phyloP scores from a whole-genome alignment of 2,888 invertebrate species.

The Pegoplata infirma region DNA sequence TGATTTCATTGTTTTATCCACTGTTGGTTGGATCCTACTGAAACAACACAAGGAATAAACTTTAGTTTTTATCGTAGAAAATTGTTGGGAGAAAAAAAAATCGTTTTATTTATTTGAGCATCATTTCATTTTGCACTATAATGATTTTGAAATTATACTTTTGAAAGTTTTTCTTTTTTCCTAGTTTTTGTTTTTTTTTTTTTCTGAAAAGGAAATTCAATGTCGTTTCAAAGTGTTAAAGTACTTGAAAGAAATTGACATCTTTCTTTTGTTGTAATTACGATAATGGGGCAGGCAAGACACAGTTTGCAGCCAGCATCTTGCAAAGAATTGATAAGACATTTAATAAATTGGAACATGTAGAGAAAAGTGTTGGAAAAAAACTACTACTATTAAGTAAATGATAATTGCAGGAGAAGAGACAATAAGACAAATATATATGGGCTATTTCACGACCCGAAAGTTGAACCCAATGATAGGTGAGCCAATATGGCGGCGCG shows the following conservation, averaged over 20 bases:
- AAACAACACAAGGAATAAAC: conserved; percentile 32
- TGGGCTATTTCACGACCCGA: no score
- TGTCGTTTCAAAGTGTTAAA: conserved; percentile 28
- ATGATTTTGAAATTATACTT: conserved; percentile 57
- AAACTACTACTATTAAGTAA: background rate
- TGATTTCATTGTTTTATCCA: conserved; percentile 29
- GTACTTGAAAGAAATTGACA: conserved; percentile 40
- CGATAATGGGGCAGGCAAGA: conserved; percentile 56
- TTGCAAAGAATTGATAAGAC: background rate
- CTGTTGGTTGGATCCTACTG: conserved; percentile 18
- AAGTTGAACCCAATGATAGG: no score
- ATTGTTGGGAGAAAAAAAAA: conserved; percentile 12
- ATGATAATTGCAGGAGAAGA: background rate
- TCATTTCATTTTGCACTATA: conserved; percentile 54
- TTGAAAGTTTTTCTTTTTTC: conserved; percentile 1
- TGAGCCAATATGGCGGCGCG: no score
- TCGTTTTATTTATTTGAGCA: conserved; percentile 57
- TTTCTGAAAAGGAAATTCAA: conserved; percentile 18
- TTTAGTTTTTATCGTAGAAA: conserved; percentile 22
- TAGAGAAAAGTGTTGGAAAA: background rate
- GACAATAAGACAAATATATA: no score
- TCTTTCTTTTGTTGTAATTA: conserved; percentile 55
- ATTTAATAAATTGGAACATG: background rate
- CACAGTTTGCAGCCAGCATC: conserved; percentile 31
- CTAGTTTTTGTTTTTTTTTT: background rate